These are phyloP conservation scores for Sebastes nivosus DNA, from an alignment of 2,797 vertebrate genomes.

Conservation along the genomic window DNA sequence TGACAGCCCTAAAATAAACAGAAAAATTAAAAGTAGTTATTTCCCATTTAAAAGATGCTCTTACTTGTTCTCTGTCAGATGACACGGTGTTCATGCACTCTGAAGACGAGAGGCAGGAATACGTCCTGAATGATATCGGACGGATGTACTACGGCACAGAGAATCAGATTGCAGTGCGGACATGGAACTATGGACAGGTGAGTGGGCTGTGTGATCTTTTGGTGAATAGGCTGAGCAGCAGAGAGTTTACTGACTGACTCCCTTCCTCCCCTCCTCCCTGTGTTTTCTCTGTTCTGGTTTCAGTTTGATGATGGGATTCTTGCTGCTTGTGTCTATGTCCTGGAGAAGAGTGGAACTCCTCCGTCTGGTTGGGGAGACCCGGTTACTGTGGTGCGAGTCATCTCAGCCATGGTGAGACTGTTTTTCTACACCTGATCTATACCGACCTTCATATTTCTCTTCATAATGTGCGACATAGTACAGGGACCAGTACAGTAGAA, in stretches of 20 bases:
- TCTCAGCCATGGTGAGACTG: slow-evolving; percentile 89
- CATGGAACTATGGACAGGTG: slow-evolving; percentile 93
- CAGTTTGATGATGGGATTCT: slow-evolving; percentile 87
- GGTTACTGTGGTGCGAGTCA: slow-evolving; percentile 83
- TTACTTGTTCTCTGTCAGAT: slow-evolving; percentile 66
- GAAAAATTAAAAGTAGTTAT: not conserved
- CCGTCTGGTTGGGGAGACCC: slow-evolving; percentile 86
- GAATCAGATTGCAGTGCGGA: slow-evolving; percentile 85
- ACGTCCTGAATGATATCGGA: slow-evolving; percentile 88
- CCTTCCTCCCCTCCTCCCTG: no score
- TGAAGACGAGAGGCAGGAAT: slow-evolving; percentile 85
- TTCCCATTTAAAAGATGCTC: not conserved
- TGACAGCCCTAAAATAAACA: not conserved
- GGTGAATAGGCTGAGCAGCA: no score
- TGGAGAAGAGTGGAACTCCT: slow-evolving; percentile 84
- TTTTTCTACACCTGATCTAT: not conserved
- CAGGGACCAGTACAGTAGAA: not conserved
- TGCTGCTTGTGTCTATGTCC: slow-evolving; percentile 82
- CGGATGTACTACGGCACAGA: slow-evolving; percentile 89
- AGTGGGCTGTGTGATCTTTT: not conserved
- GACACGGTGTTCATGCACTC: slow-evolving; percentile 87
- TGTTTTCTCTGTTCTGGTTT: not conserved
- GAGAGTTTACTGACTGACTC: not conserved
- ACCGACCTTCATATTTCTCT: not conserved
- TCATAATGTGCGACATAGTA: not conserved